Base-by-base conservation (phyloP, 2,797 vertebrate genomes). In the Acropternis orthonyx region DNA sequence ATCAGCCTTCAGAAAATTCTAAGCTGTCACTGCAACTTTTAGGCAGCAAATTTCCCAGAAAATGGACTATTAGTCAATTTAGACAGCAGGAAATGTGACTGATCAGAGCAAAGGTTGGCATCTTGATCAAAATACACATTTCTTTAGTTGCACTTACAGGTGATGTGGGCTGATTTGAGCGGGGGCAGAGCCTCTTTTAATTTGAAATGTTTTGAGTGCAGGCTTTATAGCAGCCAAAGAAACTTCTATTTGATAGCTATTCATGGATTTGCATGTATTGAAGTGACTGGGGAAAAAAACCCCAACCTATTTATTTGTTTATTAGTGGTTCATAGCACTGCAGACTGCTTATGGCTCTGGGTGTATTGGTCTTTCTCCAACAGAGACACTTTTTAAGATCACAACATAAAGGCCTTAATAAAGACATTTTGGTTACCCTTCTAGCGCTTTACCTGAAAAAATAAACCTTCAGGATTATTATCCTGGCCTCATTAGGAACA, bases 11-110 rank as follows among this genome's bases (percentile, higher is more conserved):
- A 89, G 72, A 86, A 92, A 89, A 75, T 44, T 88, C 76, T 39
- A 11, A 80, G 54, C 72, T 89, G 66, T 63, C 75, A 72, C 43
- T 8, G 68, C 75, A 92, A 92, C 59, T 95, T 94, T 90, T 48
- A 92, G 89, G 77, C 71, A 75, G 55, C 46, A 89, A 88, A 93
- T 95, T 94, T 85, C 44, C 86, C 63, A 63, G 83, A 84, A 96
- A 96, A 93, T 36, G 90, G 62, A 32, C 66, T 51, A 44, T 84
- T 96, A 93, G 91, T 97, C 92, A 94, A 34, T 54, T 58, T 83
- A 84, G 89, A 44, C 75, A 84, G 87, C 56, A 37, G 84, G 56
- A 95, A 81, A 58, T 37, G 22, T 34, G 84, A 72, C 59, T 8
- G 34, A 83, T 88, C 48, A 66, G 79, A 69, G 74, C 36, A 61